Base-by-base conservation (phyloP, 2,797 vertebrate genomes). In the Poecilia velifera region DNA sequence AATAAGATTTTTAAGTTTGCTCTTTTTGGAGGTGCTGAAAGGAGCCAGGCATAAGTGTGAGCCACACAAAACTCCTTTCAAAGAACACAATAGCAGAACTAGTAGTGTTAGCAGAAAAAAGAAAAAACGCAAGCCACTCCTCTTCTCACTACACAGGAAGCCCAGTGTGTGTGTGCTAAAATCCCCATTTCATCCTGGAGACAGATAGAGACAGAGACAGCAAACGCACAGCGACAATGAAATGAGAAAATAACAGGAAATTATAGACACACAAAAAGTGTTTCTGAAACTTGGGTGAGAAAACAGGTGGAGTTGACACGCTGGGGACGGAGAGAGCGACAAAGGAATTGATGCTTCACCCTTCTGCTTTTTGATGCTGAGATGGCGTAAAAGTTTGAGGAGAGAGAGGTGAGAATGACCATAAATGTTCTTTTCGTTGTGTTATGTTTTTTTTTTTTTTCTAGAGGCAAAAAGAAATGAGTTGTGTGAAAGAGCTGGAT, bases 381-480 rank as follows among this genome's bases (percentile, higher is more conserved):
- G 6, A 20, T 36, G 25, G 28, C 59, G 22, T n/a, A 20, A 59
- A 51, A 12, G 41, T 62, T 51, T 59, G 41, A 85, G 34, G 59
- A 86, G 71, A 49, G 76, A 94, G 76, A 94, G 93, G 93, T 95
- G 84, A 94, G 91, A 77, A 1, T 74, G 8, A 34, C 46, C 16
- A 28, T 49, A 41, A 53, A 28, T 39, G 5, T 51, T 66, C 41
- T 39, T n/a, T 12, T 18, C 14, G 9, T 10, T 73, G 53, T 46
- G 28, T 16, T 10, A 9, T 31, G 8, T 28, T 59, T 31, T 20
- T 59, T 31, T 20, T 59, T 31, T 20, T 64, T 25, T 64, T 34
- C 20, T 10, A 36, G 7, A 39, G 36, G 20, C 49, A 22, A 68
- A 57, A 25, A 72, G 47, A 59, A 73, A 0, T 4, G 6, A 0